phyloP scores from a whole-genome alignment of 2,888 invertebrate species.

The Rhagonycha fulva region DNA sequence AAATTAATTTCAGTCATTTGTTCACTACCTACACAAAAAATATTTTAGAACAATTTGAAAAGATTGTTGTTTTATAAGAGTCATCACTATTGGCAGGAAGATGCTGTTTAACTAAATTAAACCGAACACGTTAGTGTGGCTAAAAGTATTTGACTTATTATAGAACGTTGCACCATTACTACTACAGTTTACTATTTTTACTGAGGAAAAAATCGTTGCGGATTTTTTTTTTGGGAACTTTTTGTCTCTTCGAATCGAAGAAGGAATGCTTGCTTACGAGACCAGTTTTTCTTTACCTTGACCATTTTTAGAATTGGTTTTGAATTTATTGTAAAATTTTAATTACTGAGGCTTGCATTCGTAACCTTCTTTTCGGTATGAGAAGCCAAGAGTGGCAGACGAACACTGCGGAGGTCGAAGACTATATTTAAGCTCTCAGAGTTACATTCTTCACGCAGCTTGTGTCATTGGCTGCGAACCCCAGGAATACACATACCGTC shows the following conservation, averaged over 20 bases:
- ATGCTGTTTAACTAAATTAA: not conserved
- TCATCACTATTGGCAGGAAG: not conserved
- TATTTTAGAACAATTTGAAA: not conserved
- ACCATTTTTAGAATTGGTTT: not conserved
- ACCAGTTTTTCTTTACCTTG: not conserved
- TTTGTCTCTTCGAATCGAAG: not conserved
- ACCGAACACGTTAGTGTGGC: not conserved
- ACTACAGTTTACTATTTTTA: not conserved
- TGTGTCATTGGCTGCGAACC: conserved; percentile 42
- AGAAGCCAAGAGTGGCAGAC: conserved; percentile 35
- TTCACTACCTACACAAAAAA: not conserved
- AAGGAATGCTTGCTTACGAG: not conserved
- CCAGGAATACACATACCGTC: conserved; percentile 34
- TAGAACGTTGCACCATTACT: not conserved
- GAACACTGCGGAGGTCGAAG: conserved; percentile 45
- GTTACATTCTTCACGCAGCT: conserved; percentile 45
- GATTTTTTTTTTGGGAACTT: not conserved
- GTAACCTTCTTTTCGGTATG: conserved; percentile 17
- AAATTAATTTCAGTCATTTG: not conserved
- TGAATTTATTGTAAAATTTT: not conserved
- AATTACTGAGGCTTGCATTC: conserved; percentile 1
- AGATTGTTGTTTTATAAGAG: not conserved
- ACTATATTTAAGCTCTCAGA: conserved; percentile 48
- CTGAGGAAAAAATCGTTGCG: not conserved
- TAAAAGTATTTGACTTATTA: not conserved